Percentiles rank a stretch among this genome's conserved stretches.
Evolutionary conservation across 1,140 invertebrate species (phyloP).

Genomic region (Eubasilissa regina): DNA sequence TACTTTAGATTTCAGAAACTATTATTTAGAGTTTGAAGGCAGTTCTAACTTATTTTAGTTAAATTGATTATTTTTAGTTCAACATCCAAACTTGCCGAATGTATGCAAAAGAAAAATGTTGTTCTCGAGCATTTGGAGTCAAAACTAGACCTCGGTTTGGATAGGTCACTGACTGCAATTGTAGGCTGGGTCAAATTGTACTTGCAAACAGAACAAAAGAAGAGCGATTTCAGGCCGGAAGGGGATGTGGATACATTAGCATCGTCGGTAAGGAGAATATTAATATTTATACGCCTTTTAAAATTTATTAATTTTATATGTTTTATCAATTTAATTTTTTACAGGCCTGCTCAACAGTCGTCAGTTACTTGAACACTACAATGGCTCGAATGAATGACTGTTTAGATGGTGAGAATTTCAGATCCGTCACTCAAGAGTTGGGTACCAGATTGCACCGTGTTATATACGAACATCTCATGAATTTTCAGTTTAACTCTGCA

Average conservation of each 20-base stretch:
- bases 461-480: constrained; percentile 96
- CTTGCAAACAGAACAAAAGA: constrained; percentile 94
- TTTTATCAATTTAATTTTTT: constrained; percentile 56
- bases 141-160: constrained; percentile 92
- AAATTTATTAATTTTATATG: not conserved
- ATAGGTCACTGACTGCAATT: constrained; percentile 90
- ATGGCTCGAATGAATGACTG: constrained; percentile 86
- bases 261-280: constrained; percentile 73
- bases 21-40: too few species aligned
- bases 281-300: not conserved
- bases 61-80: constrained; percentile 75
- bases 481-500: constrained; percentile 96
- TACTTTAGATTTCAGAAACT: too few species aligned
- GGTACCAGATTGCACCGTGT: constrained; percentile 92
- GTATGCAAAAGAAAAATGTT: constrained; percentile 89
- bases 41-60: not conserved
- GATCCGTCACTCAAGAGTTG: constrained; percentile 89
- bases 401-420: constrained; percentile 95
- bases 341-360: constrained; percentile 91
- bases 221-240: constrained; percentile 97
- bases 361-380: constrained; percentile 86
- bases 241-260: constrained; percentile 85
- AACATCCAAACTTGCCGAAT: constrained; percentile 90
- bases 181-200: constrained; percentile 94
- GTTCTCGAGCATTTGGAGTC: constrained; percentile 91